Conservation (phyloP, 2,888 invertebrate genomes). For the Acholoe squamosa region DNA sequence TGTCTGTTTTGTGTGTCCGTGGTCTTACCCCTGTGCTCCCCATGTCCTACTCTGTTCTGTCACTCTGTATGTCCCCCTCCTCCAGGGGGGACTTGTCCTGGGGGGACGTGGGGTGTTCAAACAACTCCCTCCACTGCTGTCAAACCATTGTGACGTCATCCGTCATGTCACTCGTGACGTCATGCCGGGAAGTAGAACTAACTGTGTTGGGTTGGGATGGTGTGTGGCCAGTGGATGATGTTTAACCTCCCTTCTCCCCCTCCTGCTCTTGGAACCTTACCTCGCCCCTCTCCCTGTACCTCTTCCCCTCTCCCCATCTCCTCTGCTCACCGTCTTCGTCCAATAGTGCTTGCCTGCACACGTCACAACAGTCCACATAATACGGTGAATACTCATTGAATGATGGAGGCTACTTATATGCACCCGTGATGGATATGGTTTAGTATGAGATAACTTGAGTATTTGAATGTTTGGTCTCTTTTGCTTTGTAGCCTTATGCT, state of each 20-base stretch:
- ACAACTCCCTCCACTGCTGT: neutral
- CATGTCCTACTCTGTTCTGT: neutral
- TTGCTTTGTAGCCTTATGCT: conserved; percentile 70
- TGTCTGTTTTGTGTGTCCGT: conserved; percentile 30
- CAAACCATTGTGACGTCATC: neutral
- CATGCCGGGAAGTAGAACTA: neutral
- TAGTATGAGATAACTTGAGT: conserved; percentile 65
- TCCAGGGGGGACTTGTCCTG: neutral
- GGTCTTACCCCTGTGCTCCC: neutral
- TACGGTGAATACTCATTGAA: conserved; percentile 62
- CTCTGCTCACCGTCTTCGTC: conserved; percentile 40
- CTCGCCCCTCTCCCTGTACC: neutral
- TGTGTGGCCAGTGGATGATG: conserved; percentile 37
- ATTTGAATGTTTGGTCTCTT: conserved; percentile 68
- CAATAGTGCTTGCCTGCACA: conserved; percentile 63
- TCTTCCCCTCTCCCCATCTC: neutral
- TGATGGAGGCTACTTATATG: conserved; percentile 59
- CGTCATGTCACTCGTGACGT: neutral
- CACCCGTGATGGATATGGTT: conserved; percentile 64
- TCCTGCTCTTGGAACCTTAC: neutral
- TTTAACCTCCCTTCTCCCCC: neutral
- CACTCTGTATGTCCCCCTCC: neutral
- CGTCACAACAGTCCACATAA: conserved; percentile 56
- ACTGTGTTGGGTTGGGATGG: conserved; percentile 27
- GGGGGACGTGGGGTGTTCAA: neutral